Evolutionary conservation across 2,888 invertebrate species (phyloP), one percentile per base, ranked within the genome.

Genomic region (Lycia hirtaria): DNA sequence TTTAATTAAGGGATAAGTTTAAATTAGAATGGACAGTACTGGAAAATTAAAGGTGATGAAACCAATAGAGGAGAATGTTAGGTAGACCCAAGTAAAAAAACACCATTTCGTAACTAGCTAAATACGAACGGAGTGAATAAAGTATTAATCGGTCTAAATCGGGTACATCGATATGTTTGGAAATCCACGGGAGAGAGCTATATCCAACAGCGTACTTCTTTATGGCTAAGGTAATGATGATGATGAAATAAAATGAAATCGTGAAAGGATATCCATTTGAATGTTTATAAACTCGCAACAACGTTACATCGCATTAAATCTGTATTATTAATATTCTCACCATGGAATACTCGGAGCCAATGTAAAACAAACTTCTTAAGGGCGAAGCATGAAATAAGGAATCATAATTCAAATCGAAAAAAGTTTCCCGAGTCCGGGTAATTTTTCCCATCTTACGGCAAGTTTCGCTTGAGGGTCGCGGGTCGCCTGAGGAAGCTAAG

Each of bases 341-440:
- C 82, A 83, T 78, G 81, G 78, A 85, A 85, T 82, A 77, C 77
- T 75, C 60, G 69, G 75, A 17, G 76, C 77, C 82, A 78, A 83
- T 88, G 82, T 87, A 78, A 85, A 87, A 86, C 85, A 85, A 90
- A 89, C 83, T 87, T 87, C 75, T 70, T 80, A 78, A 80, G 83
- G 80, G 78, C 81, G 81, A 73, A 85, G 85, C 85, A 85, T 88
- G 85, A 88, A 91, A 89, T 90, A 91, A 90, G 88, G 88, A 90
- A 89, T 89, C 90, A 90, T 92, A 92, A 91, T 91, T 92, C 90
- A 89, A 91, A 92, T 90, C 87, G 89, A 88, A 90, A 91, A 92
- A 92, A 92, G 83, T 92, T 92, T 86, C 76, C 71, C 80, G 81
- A 77, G 76, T 78, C 83, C 74, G 80, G 80, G 91, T 90, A 92